Evolutionary conservation across 2,797 vertebrate genomes (phyloP).

Genomic region (Rhodeus uyekii): DNA sequence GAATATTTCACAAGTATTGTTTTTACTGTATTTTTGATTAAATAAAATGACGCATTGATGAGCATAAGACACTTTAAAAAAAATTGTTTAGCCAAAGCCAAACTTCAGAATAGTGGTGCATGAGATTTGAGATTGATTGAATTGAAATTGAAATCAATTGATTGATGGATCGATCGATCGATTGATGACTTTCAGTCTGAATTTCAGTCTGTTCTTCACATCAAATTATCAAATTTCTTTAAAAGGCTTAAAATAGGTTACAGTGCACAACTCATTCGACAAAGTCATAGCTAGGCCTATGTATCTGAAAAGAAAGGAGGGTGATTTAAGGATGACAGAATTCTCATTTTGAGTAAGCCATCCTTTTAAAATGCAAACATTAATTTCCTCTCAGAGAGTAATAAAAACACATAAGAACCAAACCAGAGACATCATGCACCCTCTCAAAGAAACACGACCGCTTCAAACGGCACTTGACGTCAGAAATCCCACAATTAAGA

Average conservation of each 20-base stretch:
- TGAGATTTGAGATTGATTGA: too few relatives aligned
- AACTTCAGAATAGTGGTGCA: too few relatives aligned
- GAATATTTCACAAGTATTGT: too few relatives aligned
- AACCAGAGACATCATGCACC: neutral
- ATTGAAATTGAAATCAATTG: too few relatives aligned
- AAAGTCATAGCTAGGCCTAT: neutral
- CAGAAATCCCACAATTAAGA: conserved; percentile 11
- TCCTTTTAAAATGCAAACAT: neutral
- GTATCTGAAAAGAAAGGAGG: neutral
- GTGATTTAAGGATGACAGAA: neutral
- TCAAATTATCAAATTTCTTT: neutral
- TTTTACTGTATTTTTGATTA: neutral
- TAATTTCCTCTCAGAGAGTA: neutral
- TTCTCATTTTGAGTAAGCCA: neutral
- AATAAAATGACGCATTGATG: neutral
- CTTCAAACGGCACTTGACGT: neutral
- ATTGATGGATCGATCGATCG: neutral
- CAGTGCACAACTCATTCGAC: neutral
- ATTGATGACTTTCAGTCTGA: neutral
- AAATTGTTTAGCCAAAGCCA: too few relatives aligned
- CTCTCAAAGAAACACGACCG: neutral
- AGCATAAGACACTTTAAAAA: neutral
- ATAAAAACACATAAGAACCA: neutral
- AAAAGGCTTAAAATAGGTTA: neutral
- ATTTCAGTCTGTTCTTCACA: neutral